A percentile compares a stretch with the other conserved stretches of the same genome.
Evolutionary conservation across 2,113 vertebrate species (phyloP).

Genomic region (Brachypodius melanocephalos): DNA sequence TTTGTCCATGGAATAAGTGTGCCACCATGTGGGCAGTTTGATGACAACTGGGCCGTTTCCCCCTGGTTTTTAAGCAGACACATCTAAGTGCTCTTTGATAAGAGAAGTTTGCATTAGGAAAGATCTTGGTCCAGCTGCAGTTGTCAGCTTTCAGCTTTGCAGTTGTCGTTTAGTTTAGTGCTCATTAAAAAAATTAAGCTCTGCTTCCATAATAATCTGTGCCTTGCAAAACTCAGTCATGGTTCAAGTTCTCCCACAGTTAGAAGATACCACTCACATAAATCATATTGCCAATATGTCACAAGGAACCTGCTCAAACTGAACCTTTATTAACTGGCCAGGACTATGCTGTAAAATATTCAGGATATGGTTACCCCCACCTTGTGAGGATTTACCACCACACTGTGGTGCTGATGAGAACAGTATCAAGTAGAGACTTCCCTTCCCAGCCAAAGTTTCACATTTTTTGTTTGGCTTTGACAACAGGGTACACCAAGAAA

Average conservation of each 20-base stretch:
- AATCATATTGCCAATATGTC: background rate
- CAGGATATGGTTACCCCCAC: accelerated
- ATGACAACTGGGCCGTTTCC: background rate
- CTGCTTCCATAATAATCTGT: background rate
- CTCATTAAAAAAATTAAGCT: background rate
- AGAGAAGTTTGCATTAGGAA: background rate
- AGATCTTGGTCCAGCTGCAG: background rate
- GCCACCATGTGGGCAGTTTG: conserved; percentile 67
- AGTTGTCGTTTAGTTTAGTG: background rate
- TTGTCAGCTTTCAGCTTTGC: background rate
- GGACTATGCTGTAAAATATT: background rate
- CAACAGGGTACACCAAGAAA: background rate
- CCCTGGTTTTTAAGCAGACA: background rate
- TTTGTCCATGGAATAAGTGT: conserved; percentile 1
- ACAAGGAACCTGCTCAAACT: background rate
- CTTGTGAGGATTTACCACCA: background rate
- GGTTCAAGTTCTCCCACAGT: background rate
- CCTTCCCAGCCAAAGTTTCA: background rate
- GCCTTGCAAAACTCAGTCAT: background rate
- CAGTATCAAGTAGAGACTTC: background rate
- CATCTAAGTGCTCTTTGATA: background rate
- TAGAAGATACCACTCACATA: background rate
- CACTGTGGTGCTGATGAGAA: background rate
- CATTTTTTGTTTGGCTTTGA: background rate
- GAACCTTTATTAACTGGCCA: background rate